These are phyloP conservation scores for Pundamilia nyererei DNA, from an alignment of 2,113 vertebrate genomes.

Conservation along the genomic window DNA sequence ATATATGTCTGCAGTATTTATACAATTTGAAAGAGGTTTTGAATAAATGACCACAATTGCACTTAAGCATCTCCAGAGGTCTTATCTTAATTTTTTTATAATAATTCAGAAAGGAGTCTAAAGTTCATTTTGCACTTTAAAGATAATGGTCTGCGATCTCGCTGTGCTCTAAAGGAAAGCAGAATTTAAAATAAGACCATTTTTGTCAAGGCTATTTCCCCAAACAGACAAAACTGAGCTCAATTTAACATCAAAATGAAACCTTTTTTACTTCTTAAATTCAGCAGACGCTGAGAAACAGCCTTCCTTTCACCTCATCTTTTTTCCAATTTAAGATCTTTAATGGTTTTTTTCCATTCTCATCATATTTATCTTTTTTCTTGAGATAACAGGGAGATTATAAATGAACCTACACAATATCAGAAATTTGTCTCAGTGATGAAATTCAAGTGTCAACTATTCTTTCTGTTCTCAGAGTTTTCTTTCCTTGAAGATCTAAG, in stretches of 20 bases:
- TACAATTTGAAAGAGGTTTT: not conserved
- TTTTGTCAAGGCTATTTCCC: not conserved
- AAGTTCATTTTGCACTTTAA: not conserved
- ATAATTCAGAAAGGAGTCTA: not conserved
- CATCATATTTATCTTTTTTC: not conserved
- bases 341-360: accelerated
- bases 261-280: not conserved
- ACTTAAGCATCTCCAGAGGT: not conserved
- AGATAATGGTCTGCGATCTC: not conserved
- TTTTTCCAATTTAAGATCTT: not conserved
- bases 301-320: not conserved
- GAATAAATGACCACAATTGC: not conserved
- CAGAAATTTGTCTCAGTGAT: not conserved
- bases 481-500: not conserved
- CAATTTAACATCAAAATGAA: not conserved
- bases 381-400: not conserved
- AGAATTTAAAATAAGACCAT: not conserved
- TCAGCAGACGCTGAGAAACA: not conserved
- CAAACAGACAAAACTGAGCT: not conserved
- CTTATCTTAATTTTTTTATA: not conserved
- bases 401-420: not conserved
- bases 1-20: not conserved
- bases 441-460: not conserved
- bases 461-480: not conserved
- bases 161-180: not conserved